Percentiles rank a stretch among this genome's conserved stretches.
Evolutionary conservation across 2,888 invertebrate species (phyloP).

Genomic region (Yponomeuta evonymella): DNA sequence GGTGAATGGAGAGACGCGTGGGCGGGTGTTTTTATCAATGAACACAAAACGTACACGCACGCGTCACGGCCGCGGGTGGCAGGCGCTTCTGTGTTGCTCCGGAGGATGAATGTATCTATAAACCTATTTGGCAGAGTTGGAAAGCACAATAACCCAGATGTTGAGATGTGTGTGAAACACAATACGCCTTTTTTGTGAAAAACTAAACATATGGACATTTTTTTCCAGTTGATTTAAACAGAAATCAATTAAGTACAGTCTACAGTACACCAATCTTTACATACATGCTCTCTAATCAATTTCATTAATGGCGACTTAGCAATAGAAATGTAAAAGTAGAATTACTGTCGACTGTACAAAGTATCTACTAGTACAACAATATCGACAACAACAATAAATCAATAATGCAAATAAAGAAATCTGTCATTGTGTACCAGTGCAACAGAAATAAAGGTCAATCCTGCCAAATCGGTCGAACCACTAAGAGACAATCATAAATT

Average conservation of each 20-base stretch:
- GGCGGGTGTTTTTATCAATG: constrained; percentile 73
- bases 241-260: too few species aligned
- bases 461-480: background rate
- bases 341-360: too few species aligned
- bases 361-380: too few species aligned
- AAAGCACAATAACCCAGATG: too few species aligned
- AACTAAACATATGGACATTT: too few species aligned
- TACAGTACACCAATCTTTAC: too few species aligned
- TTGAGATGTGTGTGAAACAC: too few species aligned
- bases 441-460: background rate
- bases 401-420: background rate
- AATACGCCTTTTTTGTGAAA: too few species aligned
- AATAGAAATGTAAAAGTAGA: too few species aligned
- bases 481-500: constrained; percentile 27
- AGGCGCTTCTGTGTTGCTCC: background rate
- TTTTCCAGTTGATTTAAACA: too few species aligned
- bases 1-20: constrained; percentile 65
- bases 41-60: constrained; percentile 70
- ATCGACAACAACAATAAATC: background rate
- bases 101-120: background rate
- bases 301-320: too few species aligned
- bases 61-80: constrained; percentile 56
- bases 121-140: background rate
- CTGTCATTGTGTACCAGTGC: background rate
- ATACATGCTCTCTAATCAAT: too few species aligned